Percentiles rank a stretch among this genome's conserved stretches.
Conservation (phyloP, 2,113 vertebrate genomes). For the Natator depressus region DNA sequence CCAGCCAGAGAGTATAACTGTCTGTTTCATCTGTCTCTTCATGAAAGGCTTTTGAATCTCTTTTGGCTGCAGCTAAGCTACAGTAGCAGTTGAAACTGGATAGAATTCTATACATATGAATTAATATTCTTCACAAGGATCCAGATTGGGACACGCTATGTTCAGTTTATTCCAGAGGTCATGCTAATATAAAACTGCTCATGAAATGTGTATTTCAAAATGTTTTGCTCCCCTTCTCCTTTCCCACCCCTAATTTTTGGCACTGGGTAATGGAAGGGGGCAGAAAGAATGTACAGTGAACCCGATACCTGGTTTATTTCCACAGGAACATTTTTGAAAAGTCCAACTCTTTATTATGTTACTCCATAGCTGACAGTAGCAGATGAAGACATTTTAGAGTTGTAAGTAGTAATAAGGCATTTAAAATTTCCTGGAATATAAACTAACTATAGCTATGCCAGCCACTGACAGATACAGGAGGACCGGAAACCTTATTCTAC, state of each 20-base stretch:
- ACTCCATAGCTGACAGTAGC: neutral
- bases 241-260: neutral
- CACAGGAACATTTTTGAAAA: neutral
- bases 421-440: neutral
- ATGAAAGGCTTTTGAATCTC: conserved; percentile 71
- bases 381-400: neutral
- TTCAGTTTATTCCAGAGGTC: conserved; percentile 25
- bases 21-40: conserved; percentile 63
- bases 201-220: conserved; percentile 1
- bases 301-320: neutral
- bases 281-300: neutral
- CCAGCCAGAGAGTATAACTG: conserved; percentile 74
- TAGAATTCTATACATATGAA: conserved; percentile 23
- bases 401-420: neutral
- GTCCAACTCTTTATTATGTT: neutral
- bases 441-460: neutral
- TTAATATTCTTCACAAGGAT: neutral
- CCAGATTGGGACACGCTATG: neutral
- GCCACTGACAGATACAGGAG: neutral
- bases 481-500: neutral
- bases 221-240: neutral
- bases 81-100: conserved; percentile 1
- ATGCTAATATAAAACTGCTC: neutral
- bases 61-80: conserved; percentile 55
- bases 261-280: neutral